Conservation (phyloP, 2,113 vertebrate species). For the Cricetomys ansorgei region DNA sequence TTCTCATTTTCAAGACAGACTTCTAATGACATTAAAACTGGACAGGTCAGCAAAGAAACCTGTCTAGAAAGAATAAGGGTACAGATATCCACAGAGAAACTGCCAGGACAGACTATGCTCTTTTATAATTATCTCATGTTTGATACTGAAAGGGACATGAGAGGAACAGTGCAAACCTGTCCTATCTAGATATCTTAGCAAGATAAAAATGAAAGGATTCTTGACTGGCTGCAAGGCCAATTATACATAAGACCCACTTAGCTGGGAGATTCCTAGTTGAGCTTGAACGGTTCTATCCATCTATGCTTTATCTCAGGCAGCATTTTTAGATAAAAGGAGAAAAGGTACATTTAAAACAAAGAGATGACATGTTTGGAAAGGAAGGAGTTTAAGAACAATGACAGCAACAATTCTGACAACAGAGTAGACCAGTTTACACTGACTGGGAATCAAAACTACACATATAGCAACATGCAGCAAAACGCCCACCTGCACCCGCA, state of each 20-base stretch:
- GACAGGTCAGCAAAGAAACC: neutral
- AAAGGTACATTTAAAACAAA: neutral
- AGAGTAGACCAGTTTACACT: neutral
- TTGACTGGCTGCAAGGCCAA: neutral
- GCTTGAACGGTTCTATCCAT: conserved; percentile 17
- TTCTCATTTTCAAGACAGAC: neutral
- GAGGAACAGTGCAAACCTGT: neutral
- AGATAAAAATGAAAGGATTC: conserved; percentile 30
- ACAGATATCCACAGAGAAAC: conserved; percentile 1
- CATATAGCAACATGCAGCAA: neutral
- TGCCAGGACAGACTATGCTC: neutral
- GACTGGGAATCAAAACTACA: neutral
- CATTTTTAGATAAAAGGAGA: conserved; percentile 5
- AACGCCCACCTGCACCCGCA: neutral
- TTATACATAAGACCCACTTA: neutral
- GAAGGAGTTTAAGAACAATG: neutral
- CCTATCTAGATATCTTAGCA: neutral
- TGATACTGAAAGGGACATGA: neutral
- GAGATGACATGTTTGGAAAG: neutral
- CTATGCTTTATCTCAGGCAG: neutral
- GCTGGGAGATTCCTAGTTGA: conserved; percentile 40
- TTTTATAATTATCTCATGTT: neutral
- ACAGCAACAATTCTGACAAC: neutral
- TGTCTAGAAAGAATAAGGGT: neutral
- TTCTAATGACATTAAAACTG: conserved; percentile 8